Evolutionary conservation across 2,888 invertebrate genomes (phyloP), one percentile per base, ranked within the genome.

Genomic region (Rhagonycha fulva): DNA sequence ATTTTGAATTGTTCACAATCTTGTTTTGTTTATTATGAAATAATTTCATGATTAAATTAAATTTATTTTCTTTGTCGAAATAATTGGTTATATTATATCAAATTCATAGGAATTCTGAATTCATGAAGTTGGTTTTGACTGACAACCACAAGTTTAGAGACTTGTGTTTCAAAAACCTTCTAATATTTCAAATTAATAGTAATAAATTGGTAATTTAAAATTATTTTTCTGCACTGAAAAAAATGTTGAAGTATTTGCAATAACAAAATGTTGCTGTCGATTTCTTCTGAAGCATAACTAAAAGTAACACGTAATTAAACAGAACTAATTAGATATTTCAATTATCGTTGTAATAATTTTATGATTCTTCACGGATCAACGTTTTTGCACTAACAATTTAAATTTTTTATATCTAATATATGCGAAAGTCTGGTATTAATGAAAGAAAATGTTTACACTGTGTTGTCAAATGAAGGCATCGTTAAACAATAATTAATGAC

Each of bases 401-500:
- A 4, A 47, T 47, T 47, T 32, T 47, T 47, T 47, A 47, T 47
- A n/a, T 47, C 47, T 47, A 47, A 47, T 47, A n/a, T 47, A 47
- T 47, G 47, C 47, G 47, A 47, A 47, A 47, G 47, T n/a, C n/a
- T 47, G 12, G 12, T 47, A 47, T 47, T 47, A 47, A 47, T 47
- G 47, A 47, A 47, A n/a, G 47, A 47, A 47, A 47, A 47, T 47
- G 47, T 47, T 47, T 47, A 47, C 47, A 47, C 47, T 47, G 47
- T 66, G 63, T 66, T 66, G 47, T 66, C 12, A 19, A 19, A 66
- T 26, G 63, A 66, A 66, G 24, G 71, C 70, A 76, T 78, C 79
- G 78, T 78, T 79, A 78, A 76, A 79, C 76, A 80, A 80, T 79
- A 78, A 74, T 67, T 77, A 74, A 77, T 77, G 80, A 77, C 71